Percentiles rank a stretch among this genome's conserved stretches.
phyloP scores from a whole-genome alignment of 2,797 vertebrate genomes.

The Manis crassicaudata region DNA sequence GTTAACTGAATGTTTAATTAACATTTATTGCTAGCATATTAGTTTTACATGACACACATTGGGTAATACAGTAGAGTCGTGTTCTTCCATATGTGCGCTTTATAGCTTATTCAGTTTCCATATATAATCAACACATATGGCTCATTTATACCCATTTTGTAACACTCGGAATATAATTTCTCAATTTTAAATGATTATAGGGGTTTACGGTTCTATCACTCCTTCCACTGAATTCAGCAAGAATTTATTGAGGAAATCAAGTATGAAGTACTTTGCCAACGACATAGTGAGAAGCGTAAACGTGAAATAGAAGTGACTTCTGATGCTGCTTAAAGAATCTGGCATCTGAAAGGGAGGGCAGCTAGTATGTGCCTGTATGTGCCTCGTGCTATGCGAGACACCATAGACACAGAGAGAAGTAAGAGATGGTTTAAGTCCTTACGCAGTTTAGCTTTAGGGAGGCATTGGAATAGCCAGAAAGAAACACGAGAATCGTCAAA shows the following conservation, averaged over 20 bases:
- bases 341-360: not conserved
- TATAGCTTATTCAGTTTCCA: not conserved
- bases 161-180: conserved; percentile 46
- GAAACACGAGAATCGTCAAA: not conserved
- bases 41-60: conserved; percentile 26
- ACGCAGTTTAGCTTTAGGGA: not conserved
- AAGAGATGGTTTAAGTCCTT: not conserved
- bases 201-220: conserved; percentile 2
- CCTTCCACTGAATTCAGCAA: conserved; percentile 1
- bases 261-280: not conserved
- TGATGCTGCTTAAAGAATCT: not conserved
- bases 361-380: not conserved
- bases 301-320: not conserved
- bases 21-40: conserved; percentile 51
- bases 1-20: conserved; percentile 60
- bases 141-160: conserved; percentile 21
- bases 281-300: not conserved
- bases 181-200: conserved; percentile 24
- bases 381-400: not conserved
- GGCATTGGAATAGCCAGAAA: not conserved
- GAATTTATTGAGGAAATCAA: not conserved
- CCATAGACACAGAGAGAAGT: not conserved
- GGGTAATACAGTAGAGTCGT: not conserved
- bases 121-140: conserved; percentile 30
- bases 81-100: conserved; percentile 20